Percentiles rank a stretch among this genome's conserved stretches.
phyloP scores from a whole-genome alignment of 2,797 vertebrate genomes.

The Cynodonichthys magdalenae region DNA sequence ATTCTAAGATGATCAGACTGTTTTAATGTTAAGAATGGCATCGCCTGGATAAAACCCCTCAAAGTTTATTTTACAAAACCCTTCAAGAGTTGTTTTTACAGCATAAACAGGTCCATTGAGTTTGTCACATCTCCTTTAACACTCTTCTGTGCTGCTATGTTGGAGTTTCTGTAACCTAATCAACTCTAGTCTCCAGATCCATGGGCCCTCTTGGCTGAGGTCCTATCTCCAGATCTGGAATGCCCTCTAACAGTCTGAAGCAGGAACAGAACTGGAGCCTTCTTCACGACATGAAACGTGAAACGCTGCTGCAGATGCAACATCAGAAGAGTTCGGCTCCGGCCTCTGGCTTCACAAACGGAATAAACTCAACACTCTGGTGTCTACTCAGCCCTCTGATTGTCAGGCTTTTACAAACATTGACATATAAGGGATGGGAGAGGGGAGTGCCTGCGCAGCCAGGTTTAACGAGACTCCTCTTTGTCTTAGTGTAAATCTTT shows the following conservation, averaged over 20 bases:
- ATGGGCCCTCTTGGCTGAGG: constrained; percentile 16
- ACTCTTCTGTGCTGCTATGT: constrained; percentile 45
- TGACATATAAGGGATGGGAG: constrained; percentile 72
- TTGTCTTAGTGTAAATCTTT: constrained; percentile 4
- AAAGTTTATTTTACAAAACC: background rate
- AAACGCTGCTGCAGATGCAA: constrained; percentile 37
- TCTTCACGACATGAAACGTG: constrained; percentile 37
- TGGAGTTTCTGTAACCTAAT: constrained; percentile 57
- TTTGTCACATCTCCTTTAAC: constrained; percentile 47
- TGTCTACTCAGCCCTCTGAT: constrained; percentile 48
- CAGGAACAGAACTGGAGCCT: constrained; percentile 22
- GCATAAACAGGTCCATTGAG: constrained; percentile 2
- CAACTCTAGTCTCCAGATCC: constrained; percentile 20
- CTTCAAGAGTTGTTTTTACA: background rate
- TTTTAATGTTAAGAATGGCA: constrained; percentile 13
- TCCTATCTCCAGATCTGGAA: constrained; percentile 53
- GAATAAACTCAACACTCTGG: constrained; percentile 58
- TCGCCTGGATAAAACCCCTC: background rate
- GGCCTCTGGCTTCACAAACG: constrained; percentile 27
- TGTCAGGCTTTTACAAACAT: constrained; percentile 72
- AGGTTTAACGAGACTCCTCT: constrained; percentile 16
- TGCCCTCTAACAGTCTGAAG: constrained; percentile 28
- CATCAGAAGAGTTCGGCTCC: constrained; percentile 51
- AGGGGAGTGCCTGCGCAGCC: constrained; percentile 24
- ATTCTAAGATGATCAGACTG: background rate